Percentiles rank a stretch among this genome's conserved stretches.
Evolutionary conservation across 2,888 invertebrate species (phyloP).

Genomic region (Coelinius sp.): DNA sequence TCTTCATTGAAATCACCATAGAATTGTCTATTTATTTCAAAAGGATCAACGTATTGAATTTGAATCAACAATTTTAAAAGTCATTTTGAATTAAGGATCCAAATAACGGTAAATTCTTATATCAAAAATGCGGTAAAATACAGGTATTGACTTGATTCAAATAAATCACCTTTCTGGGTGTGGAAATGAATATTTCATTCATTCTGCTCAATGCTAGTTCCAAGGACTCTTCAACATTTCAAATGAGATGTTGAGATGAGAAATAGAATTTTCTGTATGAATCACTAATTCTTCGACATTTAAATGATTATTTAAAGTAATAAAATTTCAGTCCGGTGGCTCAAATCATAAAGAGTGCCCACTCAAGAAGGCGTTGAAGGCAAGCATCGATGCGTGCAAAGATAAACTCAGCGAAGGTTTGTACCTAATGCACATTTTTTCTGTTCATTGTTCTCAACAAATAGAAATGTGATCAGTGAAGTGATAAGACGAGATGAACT

Average conservation of each 20-base stretch:
- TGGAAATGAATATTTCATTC: not conserved
- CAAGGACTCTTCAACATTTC: not conserved
- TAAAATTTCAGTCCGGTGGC: not conserved
- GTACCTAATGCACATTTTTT: not conserved
- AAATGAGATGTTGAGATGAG: not conserved
- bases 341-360: slow-evolving; percentile 34
- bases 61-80: too few relatives aligned
- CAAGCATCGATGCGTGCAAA: slow-evolving; percentile 33
- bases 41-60: too few relatives aligned
- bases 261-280: not conserved
- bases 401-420: slow-evolving; percentile 42
- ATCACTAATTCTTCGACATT: not conserved
- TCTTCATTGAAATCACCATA: too few relatives aligned
- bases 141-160: not conserved
- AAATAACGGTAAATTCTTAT: too few relatives aligned
- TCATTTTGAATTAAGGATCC: not conserved
- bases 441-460: not conserved
- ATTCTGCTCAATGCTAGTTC: not conserved
- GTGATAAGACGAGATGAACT: not conserved
- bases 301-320: too few relatives aligned
- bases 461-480: too few relatives aligned
- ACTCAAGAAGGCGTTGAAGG: slow-evolving; percentile 26
- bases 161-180: not conserved
- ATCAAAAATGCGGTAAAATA: too few relatives aligned
- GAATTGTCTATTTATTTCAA: too few relatives aligned